phyloP scores from a whole-genome alignment of 1,140 invertebrate genomes.

The Scaptomyza pallida region DNA sequence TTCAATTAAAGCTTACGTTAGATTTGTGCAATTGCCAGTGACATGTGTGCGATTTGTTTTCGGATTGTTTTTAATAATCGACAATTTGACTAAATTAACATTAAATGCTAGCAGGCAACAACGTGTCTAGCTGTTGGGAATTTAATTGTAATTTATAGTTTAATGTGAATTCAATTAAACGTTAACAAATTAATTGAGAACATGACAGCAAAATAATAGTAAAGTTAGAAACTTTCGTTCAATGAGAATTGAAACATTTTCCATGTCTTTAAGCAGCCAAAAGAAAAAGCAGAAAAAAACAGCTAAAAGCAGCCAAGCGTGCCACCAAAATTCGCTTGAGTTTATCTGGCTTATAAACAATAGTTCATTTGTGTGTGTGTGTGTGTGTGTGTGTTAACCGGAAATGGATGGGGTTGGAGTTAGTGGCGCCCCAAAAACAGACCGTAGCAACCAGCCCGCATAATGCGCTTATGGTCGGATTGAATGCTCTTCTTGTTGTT shows the following conservation, averaged over 20 bases:
- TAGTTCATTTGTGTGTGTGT: conserved; percentile 78
- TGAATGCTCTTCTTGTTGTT: neutral
- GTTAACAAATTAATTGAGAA: neutral
- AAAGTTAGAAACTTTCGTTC: too few species aligned
- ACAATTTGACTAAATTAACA: neutral
- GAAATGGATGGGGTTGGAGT: conserved; percentile 1
- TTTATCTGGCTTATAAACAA: conserved; percentile 68
- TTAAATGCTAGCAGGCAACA: neutral
- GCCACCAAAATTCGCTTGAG: conserved; percentile 17
- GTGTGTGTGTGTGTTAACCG: conserved; percentile 40
- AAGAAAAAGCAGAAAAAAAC: too few species aligned
- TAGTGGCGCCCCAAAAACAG: conserved; percentile 1
- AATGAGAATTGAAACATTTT: neutral
- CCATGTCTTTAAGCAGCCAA: neutral
- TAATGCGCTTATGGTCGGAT: conserved; percentile 61
- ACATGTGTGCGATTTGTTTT: neutral
- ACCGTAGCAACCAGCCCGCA: conserved; percentile 55
- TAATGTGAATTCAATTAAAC: too few species aligned
- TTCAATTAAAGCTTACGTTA: neutral
- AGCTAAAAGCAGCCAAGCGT: neutral
- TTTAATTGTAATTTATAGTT: neutral
- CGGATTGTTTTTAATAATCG: neutral
- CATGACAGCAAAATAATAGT: neutral
- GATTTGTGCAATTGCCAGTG: neutral
- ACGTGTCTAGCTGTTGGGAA: neutral